Percentiles rank a stretch among this genome's conserved stretches.
Conservation (phyloP, 1,140 invertebrate species). For the Meteorus sp. region DNA sequence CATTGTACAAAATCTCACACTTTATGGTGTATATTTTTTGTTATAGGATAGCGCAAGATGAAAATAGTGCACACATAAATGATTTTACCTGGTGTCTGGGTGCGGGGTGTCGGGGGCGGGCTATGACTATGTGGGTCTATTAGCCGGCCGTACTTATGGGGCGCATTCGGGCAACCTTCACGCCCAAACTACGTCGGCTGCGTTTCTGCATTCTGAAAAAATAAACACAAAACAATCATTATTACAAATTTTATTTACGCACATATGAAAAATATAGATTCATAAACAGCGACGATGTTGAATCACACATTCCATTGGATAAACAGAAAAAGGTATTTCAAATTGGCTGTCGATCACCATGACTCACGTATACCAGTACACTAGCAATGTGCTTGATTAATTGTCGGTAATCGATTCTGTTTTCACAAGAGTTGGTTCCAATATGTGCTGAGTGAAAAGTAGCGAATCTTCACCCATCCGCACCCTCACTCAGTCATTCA, state of each 20-base stretch:
- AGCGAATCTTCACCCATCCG: constrained; percentile 5
- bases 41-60: neutral
- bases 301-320: neutral
- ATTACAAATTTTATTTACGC: constrained; percentile 1
- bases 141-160: constrained; percentile 55
- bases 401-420: constrained; percentile 32
- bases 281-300: too few species aligned
- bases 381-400: constrained; percentile 33
- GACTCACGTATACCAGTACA: constrained; percentile 26
- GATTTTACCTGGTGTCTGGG: constrained; percentile 52
- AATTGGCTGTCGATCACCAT: neutral
- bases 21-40: neutral
- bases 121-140: constrained; percentile 42
- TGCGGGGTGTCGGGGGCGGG: constrained; percentile 54
- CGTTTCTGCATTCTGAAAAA: constrained; percentile 52
- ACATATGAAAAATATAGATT: neutral
- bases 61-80: constrained; percentile 1
- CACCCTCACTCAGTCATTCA: neutral
- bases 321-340: neutral
- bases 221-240: constrained; percentile 24
- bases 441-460: constrained; percentile 9
- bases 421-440: neutral
- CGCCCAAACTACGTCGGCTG: constrained; percentile 49
- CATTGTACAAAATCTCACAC: too few species aligned
- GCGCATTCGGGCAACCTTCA: constrained; percentile 57